Evolutionary conservation across 2,888 invertebrate species (phyloP).

Genomic region (Abscondita cerata): DNA sequence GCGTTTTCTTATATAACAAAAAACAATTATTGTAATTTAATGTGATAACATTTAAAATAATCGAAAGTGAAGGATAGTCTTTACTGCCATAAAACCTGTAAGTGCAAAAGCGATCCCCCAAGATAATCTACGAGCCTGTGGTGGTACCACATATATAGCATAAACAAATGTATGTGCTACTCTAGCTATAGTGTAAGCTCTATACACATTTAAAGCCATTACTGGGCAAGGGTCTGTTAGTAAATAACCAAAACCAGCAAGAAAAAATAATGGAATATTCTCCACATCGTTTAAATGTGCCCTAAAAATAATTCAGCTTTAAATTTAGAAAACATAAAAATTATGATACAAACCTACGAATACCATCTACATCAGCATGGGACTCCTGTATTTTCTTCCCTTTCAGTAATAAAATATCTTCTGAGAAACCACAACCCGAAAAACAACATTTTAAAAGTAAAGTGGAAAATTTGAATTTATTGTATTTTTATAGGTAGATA

Average conservation of each 20-base stretch:
- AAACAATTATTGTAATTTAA: too few species aligned
- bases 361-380: constrained; percentile 62
- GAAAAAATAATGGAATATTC: constrained; percentile 72
- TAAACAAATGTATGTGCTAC: constrained; percentile 16
- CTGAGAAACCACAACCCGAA: constrained; percentile 64
- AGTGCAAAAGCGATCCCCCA: neutral
- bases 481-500: too few species aligned
- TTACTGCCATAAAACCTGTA: constrained; percentile 11
- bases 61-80: constrained; percentile 3
- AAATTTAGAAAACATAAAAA: too few species aligned
- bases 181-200: neutral
- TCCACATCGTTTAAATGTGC: constrained; percentile 77
- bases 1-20: too few species aligned
- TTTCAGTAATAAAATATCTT: constrained; percentile 57
- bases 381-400: constrained; percentile 46
- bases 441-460: too few species aligned
- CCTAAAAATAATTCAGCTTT: constrained; percentile 58
- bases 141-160: constrained; percentile 15
- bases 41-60: too few species aligned
- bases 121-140: constrained; percentile 13
- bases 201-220: neutral
- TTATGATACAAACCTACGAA: constrained; percentile 55
- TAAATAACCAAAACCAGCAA: constrained; percentile 67
- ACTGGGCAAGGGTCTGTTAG: constrained; percentile 55
- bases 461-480: too few species aligned